Percentiles rank a stretch among this genome's conserved stretches.
Evolutionary conservation across 2,888 invertebrate genomes (phyloP).

Genomic region (Pyrrhosoma nymphula): DNA sequence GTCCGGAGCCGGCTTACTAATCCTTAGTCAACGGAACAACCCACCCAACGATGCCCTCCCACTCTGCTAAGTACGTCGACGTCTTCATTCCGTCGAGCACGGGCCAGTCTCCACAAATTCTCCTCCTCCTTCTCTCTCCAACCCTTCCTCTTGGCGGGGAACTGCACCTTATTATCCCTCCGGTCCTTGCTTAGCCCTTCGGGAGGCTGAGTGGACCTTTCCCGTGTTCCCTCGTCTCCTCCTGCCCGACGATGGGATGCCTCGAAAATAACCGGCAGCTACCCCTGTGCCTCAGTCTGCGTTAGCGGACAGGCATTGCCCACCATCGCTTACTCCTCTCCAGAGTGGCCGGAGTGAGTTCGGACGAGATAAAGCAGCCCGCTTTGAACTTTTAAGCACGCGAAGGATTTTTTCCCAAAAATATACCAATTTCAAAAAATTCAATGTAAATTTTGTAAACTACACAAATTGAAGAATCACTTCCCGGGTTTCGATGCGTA

Average conservation of each 20-base stretch:
- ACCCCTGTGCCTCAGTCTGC: not conserved
- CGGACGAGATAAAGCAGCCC: too few species aligned
- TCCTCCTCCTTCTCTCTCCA: not conserved
- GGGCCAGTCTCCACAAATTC: not conserved
- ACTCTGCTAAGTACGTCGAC: not conserved
- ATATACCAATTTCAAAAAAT: too few species aligned
- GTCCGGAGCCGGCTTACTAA: not conserved
- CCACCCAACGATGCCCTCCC: not conserved
- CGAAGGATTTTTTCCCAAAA: too few species aligned
- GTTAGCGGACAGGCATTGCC: too few species aligned
- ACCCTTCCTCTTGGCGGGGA: not conserved
- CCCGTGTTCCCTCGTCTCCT: not conserved
- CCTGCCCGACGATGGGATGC: not conserved
- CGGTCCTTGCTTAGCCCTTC: not conserved
- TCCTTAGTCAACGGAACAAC: not conserved
- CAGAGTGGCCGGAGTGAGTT: too few species aligned
- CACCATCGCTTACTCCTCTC: too few species aligned
- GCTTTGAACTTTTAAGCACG: too few species aligned
- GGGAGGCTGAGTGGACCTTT: not conserved
- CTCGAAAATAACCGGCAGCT: not conserved
- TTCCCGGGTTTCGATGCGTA: too few species aligned
- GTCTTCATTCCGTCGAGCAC: not conserved
- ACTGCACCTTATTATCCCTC: not conserved
- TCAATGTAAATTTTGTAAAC: too few species aligned
- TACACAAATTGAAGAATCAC: too few species aligned